Evolutionary conservation across 2,888 invertebrate species (phyloP).

Genomic region (Alloscopus bannaensis): DNA sequence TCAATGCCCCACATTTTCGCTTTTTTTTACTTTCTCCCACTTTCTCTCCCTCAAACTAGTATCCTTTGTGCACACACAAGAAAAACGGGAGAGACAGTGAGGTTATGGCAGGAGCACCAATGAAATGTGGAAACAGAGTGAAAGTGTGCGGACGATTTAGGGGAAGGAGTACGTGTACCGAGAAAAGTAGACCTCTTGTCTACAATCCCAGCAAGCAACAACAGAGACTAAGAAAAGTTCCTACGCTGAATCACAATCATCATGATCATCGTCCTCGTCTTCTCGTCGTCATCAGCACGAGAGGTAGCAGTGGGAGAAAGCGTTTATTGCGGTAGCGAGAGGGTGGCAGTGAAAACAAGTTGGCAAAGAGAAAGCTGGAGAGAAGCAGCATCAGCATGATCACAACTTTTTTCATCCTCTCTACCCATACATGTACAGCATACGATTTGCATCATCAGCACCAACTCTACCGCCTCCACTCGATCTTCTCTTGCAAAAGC

Average conservation of each 20-base stretch:
- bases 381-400: conserved; percentile 23
- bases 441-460: conserved; percentile 7
- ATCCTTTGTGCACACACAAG: too few species aligned
- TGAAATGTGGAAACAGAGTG: conserved; percentile 9
- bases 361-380: background rate
- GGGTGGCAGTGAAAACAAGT: background rate
- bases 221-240: conserved; percentile 40
- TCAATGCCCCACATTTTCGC: too few species aligned
- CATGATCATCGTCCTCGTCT: conserved; percentile 36
- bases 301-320: background rate
- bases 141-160: too few species aligned
- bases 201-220: conserved; percentile 50
- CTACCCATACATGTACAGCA: conserved; percentile 33
- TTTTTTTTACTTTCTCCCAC: too few species aligned
- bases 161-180: conserved; percentile 14
- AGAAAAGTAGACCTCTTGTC: conserved; percentile 33
- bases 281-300: conserved; percentile 1
- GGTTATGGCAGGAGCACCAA: conserved; percentile 1
- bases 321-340: background rate
- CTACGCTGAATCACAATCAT: conserved; percentile 54
- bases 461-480: conserved; percentile 1
- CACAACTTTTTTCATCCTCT: conserved; percentile 27
- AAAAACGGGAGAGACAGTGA: too few species aligned
- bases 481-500: conserved; percentile 1
- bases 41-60: too few species aligned